Evolutionary conservation across 1,140 invertebrate species (phyloP).

Genomic region (Lepidurus packardi): DNA sequence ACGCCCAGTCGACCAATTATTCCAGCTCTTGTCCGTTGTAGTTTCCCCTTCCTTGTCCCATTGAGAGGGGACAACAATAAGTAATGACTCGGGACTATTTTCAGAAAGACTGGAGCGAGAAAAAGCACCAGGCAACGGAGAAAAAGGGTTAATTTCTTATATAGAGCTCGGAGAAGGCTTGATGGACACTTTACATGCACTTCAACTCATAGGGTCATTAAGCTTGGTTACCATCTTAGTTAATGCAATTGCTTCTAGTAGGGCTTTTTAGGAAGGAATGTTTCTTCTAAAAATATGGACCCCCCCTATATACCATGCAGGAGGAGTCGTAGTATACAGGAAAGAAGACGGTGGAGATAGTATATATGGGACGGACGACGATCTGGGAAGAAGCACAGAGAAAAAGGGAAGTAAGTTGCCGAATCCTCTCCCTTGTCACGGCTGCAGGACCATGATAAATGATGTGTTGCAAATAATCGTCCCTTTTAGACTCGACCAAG

Average conservation of each 20-base stretch:
- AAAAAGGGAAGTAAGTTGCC: constrained; percentile 21
- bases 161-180: neutral
- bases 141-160: constrained; percentile 13
- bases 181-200: constrained; percentile 13
- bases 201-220: constrained; percentile 3
- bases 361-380: neutral
- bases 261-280: neutral
- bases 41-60: neutral
- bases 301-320: neutral
- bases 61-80: neutral
- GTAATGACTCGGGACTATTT: constrained; percentile 15
- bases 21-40: neutral
- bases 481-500: constrained; percentile 18
- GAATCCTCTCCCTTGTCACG: constrained; percentile 20
- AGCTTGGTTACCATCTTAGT: neutral
- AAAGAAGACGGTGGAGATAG: neutral
- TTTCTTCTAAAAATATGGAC: neutral
- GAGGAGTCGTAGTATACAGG: neutral
- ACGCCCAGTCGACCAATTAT: neutral
- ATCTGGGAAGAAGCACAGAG: neutral
- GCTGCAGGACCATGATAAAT: neutral
- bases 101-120: neutral
- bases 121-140: neutral
- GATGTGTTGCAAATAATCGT: constrained; percentile 19
- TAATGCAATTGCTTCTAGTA: neutral